Conservation (phyloP, 2,797 vertebrate species). For the Eulemur albifrons region DNA sequence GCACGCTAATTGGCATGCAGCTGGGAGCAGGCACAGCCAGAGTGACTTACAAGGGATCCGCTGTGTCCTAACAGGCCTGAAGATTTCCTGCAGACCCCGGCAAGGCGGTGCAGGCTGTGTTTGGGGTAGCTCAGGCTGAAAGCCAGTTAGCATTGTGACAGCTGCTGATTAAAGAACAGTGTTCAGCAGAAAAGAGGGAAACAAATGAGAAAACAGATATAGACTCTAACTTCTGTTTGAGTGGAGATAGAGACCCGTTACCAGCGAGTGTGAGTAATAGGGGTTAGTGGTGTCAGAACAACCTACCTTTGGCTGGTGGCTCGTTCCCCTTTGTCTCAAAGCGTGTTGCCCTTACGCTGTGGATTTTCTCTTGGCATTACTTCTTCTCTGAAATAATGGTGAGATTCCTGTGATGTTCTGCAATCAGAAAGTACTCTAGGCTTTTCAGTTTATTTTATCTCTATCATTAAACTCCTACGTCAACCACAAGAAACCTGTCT, state of each 20-base stretch:
- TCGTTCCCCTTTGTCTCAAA: background rate
- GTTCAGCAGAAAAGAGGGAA: background rate
- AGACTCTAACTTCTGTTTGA: background rate
- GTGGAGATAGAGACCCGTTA: background rate
- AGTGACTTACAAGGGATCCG: background rate
- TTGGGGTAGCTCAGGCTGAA: background rate
- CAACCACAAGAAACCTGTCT: background rate
- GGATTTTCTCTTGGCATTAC: too few species aligned
- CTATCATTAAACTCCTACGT: background rate
- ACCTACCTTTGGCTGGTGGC: background rate
- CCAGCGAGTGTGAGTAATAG: fast-evolving
- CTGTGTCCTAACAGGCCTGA: background rate
- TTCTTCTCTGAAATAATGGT: background rate
- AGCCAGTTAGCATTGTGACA: background rate
- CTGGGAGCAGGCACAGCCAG: background rate
- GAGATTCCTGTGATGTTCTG: background rate
- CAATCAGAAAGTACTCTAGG: fast-evolving
- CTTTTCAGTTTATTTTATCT: background rate
- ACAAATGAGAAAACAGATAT: background rate
- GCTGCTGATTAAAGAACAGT: background rate
- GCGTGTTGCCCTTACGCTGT: background rate
- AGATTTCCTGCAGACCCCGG: background rate
- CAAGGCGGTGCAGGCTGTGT: background rate
- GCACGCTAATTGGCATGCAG: background rate
- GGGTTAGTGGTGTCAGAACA: background rate